Base-by-base conservation (phyloP, 2,797 vertebrate genomes). In the Brotogeris chrysoptera region DNA sequence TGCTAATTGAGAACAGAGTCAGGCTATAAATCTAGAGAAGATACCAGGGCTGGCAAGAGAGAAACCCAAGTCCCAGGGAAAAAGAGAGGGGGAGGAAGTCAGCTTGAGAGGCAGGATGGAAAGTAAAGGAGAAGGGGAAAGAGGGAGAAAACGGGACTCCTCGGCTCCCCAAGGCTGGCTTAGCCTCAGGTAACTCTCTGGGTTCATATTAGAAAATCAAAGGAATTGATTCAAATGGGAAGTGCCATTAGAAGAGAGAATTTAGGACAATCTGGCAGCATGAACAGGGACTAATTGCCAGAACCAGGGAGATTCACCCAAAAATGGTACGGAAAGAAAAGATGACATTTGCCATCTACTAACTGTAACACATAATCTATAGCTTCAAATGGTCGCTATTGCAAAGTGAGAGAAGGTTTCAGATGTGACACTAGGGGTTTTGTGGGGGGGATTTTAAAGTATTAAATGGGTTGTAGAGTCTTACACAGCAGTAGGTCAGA, bases 1-100 rank as follows among this genome's bases (percentile, higher is more conserved):
- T 83, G 87, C 85, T 96, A 94, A 96, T 95, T 94, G 96, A 94
- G 94, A 93, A 65, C 82, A 88, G 47, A 94, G 91, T 78, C 84
- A 83, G 85, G 72, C 82, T 95, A 84, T 88, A 93, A 94, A 96
- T 90, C 80, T 27, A 3, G 13, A 93, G 90, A 38, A 96, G 93
- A 90, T 81, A 91, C 79, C 3, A 0, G 69, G 82, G 93, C 87
- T 93, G 95, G 81, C 69, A 72, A 85, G 82, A 93, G 74, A 87
- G 68, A 94, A 92, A 82, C 60, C 74, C 60, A 80, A 80, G 91
- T 57, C 73, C 88, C 41, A 19, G 71, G 5, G 6, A 76, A 76
- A 65, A 36, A 81, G 74, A 49, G 84, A 80, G 87, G 81, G 50
- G 74, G 59, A 49, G 39, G 43, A 80, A 64, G 17, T 60, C 74